Evolutionary conservation across 2,797 vertebrate species (phyloP).

Genomic region (Crocidura indochinensis): DNA sequence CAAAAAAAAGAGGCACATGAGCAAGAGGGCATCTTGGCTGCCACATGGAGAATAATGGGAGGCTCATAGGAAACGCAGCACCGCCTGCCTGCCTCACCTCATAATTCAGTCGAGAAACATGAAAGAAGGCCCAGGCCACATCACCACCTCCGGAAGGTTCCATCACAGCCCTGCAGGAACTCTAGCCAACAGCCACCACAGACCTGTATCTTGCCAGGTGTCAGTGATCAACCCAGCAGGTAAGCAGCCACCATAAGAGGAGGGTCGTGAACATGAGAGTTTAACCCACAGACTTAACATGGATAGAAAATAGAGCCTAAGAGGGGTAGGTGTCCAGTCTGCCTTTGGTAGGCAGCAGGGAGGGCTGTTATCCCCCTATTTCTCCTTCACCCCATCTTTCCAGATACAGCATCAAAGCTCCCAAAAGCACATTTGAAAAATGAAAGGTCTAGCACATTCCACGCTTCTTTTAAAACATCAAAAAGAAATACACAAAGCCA

Average conservation of each 20-base stretch:
- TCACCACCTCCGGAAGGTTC: no score
- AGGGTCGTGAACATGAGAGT: constrained; percentile 37
- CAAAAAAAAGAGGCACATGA: neutral
- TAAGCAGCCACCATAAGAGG: constrained; percentile 22
- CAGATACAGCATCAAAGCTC: constrained; percentile 83
- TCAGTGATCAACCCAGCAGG: constrained; percentile 52
- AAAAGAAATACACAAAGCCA: constrained; percentile 57
- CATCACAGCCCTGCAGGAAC: no score
- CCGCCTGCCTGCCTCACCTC: neutral
- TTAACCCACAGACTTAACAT: constrained; percentile 75
- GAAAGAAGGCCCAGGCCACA: fast-evolving
- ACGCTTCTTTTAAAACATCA: constrained; percentile 81
- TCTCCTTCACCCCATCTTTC: constrained; percentile 82
- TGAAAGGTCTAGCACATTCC: constrained; percentile 83
- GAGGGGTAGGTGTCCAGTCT: constrained; percentile 52
- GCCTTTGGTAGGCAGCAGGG: constrained; percentile 47
- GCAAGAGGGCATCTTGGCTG: neutral
- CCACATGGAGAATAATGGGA: neutral
- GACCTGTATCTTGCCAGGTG: constrained; percentile 12
- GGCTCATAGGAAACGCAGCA: neutral
- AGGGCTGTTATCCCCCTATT: constrained; percentile 59
- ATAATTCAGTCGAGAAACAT: constrained; percentile 49
- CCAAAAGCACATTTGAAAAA: constrained; percentile 73
- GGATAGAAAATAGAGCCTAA: constrained; percentile 42
- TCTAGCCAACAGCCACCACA: neutral